These are phyloP conservation scores for Meleagris gallopavo DNA, from an alignment of 2,113 vertebrate species.

Conservation along the genomic window DNA sequence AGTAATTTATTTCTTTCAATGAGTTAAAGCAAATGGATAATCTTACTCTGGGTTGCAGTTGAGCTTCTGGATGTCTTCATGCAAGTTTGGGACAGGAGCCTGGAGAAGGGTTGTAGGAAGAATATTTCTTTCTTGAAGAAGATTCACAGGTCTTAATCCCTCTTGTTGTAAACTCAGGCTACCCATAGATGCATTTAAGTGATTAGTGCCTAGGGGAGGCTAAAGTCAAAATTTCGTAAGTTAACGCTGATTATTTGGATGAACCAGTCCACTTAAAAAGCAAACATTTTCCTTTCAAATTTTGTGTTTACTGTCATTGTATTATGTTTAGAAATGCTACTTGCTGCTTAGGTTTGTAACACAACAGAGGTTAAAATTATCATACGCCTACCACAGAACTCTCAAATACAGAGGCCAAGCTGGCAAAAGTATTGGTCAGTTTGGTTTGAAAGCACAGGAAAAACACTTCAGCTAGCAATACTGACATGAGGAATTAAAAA, in stretches of 20 bases:
- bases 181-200: constrained; percentile 86
- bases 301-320: neutral
- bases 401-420: neutral
- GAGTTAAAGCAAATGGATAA: neutral
- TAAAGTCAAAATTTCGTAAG: constrained; percentile 52
- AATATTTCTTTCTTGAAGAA: constrained; percentile 96
- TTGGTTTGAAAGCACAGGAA: neutral
- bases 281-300: neutral
- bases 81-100: constrained; percentile 89
- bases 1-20: neutral
- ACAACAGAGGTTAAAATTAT: neutral
- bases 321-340: neutral
- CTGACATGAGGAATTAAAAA: neutral
- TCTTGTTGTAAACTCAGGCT: constrained; percentile 90
- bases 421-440: neutral
- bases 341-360: neutral
- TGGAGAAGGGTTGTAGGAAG: constrained; percentile 83
- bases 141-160: constrained; percentile 89
- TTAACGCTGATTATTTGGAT: constrained; percentile 19
- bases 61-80: constrained; percentile 93
- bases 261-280: neutral
- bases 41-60: constrained; percentile 96
- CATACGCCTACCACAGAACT: neutral
- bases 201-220: constrained; percentile 82
- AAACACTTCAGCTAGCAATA: neutral